Conservation (phyloP, 2,888 invertebrate genomes). For the Epiblema foenella region DNA sequence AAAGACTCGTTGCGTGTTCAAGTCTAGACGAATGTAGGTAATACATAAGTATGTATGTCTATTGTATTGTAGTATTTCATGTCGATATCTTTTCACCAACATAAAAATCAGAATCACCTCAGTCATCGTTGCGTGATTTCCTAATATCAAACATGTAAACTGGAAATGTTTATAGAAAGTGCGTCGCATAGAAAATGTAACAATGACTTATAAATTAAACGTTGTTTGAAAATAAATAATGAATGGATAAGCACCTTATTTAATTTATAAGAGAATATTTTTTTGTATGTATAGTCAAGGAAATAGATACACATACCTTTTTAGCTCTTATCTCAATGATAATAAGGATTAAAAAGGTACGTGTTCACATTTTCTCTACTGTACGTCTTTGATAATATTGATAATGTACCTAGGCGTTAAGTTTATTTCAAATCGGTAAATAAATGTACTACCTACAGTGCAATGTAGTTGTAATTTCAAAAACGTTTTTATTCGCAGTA, state of each 20-base stretch:
- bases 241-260: constrained; percentile 2
- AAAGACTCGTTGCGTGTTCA: background rate
- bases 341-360: too few relatives aligned
- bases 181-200: background rate
- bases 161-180: background rate
- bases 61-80: background rate
- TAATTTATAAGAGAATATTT: constrained; percentile 9
- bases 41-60: background rate
- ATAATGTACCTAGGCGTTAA: background rate
- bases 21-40: background rate
- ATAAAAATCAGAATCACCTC: background rate
- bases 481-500: background rate
- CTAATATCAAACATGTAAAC: background rate
- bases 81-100: background rate
- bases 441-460: constrained; percentile 18
- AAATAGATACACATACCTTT: too few relatives aligned
- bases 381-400: background rate
- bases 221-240: background rate
- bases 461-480: background rate
- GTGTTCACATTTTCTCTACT: too few relatives aligned
- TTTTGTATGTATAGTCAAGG: background rate
- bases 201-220: background rate
- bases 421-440: constrained; percentile 1
- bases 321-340: too few relatives aligned
- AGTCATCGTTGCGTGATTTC: too few relatives aligned